These are phyloP conservation scores for Orthonychiurus folsomi DNA, from an alignment of 2,888 invertebrate genomes.

Conservation along the genomic window DNA sequence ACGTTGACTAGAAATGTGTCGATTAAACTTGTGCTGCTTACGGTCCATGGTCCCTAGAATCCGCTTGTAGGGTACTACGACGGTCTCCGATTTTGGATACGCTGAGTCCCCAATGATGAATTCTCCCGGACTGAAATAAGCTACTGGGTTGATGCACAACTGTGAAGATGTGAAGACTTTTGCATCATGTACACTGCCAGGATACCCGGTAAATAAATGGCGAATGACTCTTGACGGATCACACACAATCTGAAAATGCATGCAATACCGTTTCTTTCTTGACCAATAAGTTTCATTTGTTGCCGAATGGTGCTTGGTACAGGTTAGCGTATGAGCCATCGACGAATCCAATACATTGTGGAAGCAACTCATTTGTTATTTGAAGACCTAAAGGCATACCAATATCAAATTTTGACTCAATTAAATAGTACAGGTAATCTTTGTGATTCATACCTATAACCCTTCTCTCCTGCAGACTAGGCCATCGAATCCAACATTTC, in stretches of 20 bases:
- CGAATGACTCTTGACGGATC: slow-evolving; percentile 13
- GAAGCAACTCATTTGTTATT: slow-evolving; percentile 10
- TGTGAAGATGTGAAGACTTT: slow-evolving; percentile 12
- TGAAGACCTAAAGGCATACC: background rate
- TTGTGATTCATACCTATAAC: background rate
- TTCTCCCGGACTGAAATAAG: slow-evolving; percentile 13
- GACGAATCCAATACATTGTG: slow-evolving; percentile 22
- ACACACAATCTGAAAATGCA: slow-evolving; percentile 21
- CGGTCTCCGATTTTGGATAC: slow-evolving; percentile 10
- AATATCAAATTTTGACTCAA: background rate
- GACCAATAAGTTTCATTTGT: slow-evolving; percentile 22
- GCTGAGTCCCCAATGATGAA: slow-evolving; percentile 22
- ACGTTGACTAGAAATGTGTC: slow-evolving; percentile 11
- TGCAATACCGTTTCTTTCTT: slow-evolving; percentile 18
- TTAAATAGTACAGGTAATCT: background rate
- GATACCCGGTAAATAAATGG: slow-evolving; percentile 17
- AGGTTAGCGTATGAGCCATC: slow-evolving; percentile 17
- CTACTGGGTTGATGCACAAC: background rate
- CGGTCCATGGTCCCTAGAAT: background rate
- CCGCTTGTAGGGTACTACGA: slow-evolving; percentile 17
- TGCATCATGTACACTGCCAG: slow-evolving; percentile 22
- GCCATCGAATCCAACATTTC: slow-evolving; percentile 14
- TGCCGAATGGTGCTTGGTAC: slow-evolving; percentile 12
- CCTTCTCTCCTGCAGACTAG: slow-evolving; percentile 10
- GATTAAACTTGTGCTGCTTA: slow-evolving; percentile 10